Base-by-base conservation (phyloP, 2,797 vertebrate species). In the Stomatorhinus walkeri region DNA sequence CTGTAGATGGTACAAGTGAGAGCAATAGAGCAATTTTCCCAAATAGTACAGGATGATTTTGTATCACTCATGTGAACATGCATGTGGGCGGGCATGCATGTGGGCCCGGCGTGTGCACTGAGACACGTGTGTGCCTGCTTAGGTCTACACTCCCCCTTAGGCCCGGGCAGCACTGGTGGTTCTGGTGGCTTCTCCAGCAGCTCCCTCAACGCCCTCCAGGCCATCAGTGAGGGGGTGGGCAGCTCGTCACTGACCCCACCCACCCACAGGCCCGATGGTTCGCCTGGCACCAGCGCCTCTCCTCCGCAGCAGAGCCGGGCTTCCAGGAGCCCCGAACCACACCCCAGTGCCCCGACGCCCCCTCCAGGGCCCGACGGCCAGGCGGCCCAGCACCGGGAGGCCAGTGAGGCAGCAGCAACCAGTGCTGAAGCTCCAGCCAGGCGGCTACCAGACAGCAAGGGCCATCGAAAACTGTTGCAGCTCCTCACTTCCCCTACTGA, bases 171-270 rank as follows among this genome's bases (percentile, higher is more conserved):
- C 90, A 96, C 93, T 61, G 91, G 94, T 16, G 92, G 95, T 89
- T 90, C 93, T 85, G 94, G 94, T 92, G 96, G 93, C 89, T 99
- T 98, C 92, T 99, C 98, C 87, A 99, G 98, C 94, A 99, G 97
- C 93, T 99, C 98, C 5, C 95, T 99, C 87, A 99, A 98, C 88
- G 98, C 98, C 90, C 96, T 99, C 87, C 98, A 99, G 94, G 98
- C 98, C 91, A 99, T 99, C 90, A 99, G 98, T 88, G 98, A 99
- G 89, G 98, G 98, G 1, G 97, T 99, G 76, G 98, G 98, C 84
- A 98, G 97, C 86, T 96, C 98, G 0, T 95, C 98, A 0, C 96
- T 99, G 89, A 97, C 97, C 88, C 99, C 98, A 9, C 97, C 98
- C 0, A 95, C 96, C 36, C 92, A 98, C 92, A 99, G 97, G 91